phyloP scores from a whole-genome alignment of 1,140 invertebrate species.

The Eumaeus atala region DNA sequence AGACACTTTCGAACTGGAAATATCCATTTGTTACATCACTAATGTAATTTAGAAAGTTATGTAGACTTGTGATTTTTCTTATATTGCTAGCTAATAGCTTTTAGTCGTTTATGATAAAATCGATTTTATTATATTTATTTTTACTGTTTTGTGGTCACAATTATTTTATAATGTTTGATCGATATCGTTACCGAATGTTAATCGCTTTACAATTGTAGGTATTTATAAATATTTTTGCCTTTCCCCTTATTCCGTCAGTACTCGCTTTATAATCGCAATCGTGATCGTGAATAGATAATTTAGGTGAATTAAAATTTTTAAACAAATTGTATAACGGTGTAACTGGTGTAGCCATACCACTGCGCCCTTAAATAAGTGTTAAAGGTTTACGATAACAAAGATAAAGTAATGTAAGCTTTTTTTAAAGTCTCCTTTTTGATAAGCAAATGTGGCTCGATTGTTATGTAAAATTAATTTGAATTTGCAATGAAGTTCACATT shows the following conservation, averaged over 20 bases:
- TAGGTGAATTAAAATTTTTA: slow-evolving; percentile 2
- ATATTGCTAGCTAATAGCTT: slow-evolving; percentile 63
- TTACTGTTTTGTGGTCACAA: slow-evolving; percentile 45
- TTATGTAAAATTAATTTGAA: too few relatives aligned
- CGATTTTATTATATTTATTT: slow-evolving; percentile 56
- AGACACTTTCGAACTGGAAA: slow-evolving; percentile 5
- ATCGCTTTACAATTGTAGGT: slow-evolving; percentile 2
- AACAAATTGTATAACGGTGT: neutral
- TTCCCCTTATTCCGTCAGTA: neutral
- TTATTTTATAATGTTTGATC: slow-evolving; percentile 21
- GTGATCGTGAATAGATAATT: slow-evolving; percentile 10
- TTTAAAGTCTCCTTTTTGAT: too few relatives aligned
- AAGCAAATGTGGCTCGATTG: too few relatives aligned
- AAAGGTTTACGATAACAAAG: too few relatives aligned
- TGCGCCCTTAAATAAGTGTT: too few relatives aligned
- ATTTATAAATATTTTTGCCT: slow-evolving; percentile 4
- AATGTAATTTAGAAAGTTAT: slow-evolving; percentile 25
- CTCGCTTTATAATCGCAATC: slow-evolving; percentile 10
- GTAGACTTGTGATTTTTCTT: slow-evolving; percentile 66
- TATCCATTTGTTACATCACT: slow-evolving; percentile 2
- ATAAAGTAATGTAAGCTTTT: too few relatives aligned
- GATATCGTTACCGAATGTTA: slow-evolving; percentile 12
- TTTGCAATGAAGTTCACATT: too few relatives aligned
- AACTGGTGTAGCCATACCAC: too few relatives aligned
- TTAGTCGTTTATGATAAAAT: slow-evolving; percentile 66